Percentiles rank a stretch among this genome's conserved stretches.
phyloP scores from a whole-genome alignment of 1,140 invertebrate species.

The Drosophila dunni region DNA sequence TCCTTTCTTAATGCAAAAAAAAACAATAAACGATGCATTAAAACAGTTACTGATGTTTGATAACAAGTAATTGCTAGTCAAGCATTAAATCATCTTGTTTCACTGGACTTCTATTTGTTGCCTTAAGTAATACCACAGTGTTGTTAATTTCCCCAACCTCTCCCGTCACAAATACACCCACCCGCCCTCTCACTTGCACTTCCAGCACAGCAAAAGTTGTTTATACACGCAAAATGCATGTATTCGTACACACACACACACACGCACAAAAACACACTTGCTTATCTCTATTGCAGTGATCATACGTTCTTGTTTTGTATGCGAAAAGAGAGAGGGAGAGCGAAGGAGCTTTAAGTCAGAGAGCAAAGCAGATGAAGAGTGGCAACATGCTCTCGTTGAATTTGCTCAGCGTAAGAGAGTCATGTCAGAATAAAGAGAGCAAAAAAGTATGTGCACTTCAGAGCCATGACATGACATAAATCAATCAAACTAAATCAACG shows the following conservation, averaged over 20 bases:
- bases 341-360: no score
- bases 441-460: not conserved
- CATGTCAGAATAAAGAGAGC: not conserved
- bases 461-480: constrained; percentile 17
- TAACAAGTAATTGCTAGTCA: not conserved
- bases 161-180: not conserved
- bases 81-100: not conserved
- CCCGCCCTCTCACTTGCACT: not conserved
- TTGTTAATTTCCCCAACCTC: not conserved
- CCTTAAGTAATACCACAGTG: not conserved
- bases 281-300: not conserved
- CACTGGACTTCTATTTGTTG: not conserved
- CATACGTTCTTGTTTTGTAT: no score
- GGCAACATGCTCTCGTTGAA: no score
- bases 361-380: no score
- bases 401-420: not conserved
- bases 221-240: constrained; percentile 13
- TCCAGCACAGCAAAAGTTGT: constrained; percentile 7
- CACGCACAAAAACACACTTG: not conserved
- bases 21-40: not conserved
- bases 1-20: not conserved
- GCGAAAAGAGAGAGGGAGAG: no score
- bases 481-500: constrained; percentile 10
- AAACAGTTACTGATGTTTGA: no score
- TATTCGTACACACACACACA: constrained; percentile 1